These are phyloP conservation scores for Hoplostethus atlanticus DNA, from an alignment of 2,797 vertebrate species.

Conservation along the genomic window DNA sequence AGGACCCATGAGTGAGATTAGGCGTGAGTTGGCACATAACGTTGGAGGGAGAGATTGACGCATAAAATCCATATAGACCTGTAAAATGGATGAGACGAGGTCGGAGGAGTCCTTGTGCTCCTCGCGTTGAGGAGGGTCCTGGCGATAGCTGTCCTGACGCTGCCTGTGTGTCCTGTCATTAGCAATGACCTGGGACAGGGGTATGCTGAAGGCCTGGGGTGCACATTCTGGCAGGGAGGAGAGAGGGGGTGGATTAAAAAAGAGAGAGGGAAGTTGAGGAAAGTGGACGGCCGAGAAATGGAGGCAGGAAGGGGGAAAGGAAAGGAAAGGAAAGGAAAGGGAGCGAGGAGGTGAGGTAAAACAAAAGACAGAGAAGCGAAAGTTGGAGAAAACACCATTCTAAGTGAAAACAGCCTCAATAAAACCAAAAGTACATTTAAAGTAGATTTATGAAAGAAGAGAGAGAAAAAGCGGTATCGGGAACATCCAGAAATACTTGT, in stretches of 20 bases:
- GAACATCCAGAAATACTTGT: conserved; percentile 27
- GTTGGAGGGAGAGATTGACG: not conserved
- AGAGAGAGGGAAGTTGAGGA: not conserved
- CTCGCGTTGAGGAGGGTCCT: conserved; percentile 84
- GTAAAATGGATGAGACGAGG: conserved; percentile 91
- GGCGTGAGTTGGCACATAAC: too few relatives aligned
- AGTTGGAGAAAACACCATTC: not conserved
- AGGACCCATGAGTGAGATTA: not conserved
- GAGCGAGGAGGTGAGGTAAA: not conserved
- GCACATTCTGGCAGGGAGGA: conserved; percentile 84
- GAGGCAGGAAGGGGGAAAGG: not conserved
- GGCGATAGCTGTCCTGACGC: conserved; percentile 87
- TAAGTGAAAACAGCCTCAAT: too few relatives aligned
- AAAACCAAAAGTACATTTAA: conserved; percentile 1
- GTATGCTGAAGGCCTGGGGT: conserved; percentile 93
- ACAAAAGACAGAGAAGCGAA: too few relatives aligned
- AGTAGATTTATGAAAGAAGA: not conserved
- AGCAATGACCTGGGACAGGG: conserved; percentile 93
- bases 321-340: not conserved
- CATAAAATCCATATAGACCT: conserved; percentile 50
- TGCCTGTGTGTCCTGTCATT: conserved; percentile 93
- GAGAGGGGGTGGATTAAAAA: not conserved
- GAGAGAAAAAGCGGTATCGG: not conserved
- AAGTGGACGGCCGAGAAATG: not conserved
- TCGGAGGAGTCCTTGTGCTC: conserved; percentile 93